phyloP scores from a whole-genome alignment of 2,797 vertebrate species.

The Chaetophractus vellerosus region DNA sequence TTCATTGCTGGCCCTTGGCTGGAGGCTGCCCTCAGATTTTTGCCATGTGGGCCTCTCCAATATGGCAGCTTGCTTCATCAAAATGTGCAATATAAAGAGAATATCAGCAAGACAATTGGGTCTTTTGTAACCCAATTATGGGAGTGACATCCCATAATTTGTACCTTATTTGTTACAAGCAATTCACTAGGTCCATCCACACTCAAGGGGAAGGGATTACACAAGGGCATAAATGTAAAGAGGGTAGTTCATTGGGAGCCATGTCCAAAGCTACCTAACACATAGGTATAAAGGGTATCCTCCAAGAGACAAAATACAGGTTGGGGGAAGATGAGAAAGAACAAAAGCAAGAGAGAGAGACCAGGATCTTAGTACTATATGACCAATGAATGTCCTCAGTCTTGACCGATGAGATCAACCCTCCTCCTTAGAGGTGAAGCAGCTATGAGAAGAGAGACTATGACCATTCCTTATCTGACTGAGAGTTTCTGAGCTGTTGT shows the following conservation, averaged over 20 bases:
- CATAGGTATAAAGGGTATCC: neutral
- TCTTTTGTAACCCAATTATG: neutral
- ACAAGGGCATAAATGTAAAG: neutral
- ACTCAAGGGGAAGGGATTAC: neutral
- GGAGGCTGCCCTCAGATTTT: neutral
- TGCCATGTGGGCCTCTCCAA: neutral
- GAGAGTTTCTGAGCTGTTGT: neutral
- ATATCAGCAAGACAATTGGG: neutral
- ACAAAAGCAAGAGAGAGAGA: neutral
- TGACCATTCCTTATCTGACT: neutral
- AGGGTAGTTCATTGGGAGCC: neutral
- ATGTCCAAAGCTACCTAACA: neutral
- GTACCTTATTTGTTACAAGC: neutral
- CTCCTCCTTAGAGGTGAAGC: neutral
- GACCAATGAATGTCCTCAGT: neutral
- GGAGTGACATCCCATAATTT: neutral
- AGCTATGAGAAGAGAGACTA: accelerated
- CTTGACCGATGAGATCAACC: neutral
- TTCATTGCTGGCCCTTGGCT: neutral
- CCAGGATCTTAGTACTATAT: neutral
- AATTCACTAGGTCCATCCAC: neutral
- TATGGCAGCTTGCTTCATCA: neutral
- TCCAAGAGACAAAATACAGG: neutral
- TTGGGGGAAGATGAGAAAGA: neutral
- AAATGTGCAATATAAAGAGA: neutral